Percentiles rank a stretch among this genome's conserved stretches.
These are phyloP conservation scores for Dreissena rostriformis DNA, from an alignment of 1,140 invertebrate genomes.

Conservation along the genomic window DNA sequence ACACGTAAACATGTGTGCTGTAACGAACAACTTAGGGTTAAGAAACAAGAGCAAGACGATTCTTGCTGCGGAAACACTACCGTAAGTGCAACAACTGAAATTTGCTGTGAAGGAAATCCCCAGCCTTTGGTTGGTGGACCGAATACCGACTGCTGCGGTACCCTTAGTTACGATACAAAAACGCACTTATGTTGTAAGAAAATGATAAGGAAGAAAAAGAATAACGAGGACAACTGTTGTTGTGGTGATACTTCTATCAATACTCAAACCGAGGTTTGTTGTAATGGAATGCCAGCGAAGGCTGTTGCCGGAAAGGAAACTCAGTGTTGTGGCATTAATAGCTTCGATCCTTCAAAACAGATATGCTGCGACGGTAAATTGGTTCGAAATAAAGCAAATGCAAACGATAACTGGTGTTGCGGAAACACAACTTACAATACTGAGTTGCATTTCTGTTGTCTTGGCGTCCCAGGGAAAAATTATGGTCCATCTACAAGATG, in stretches of 20 bases:
- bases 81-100: conserved; percentile 34
- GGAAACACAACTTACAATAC: conserved; percentile 50
- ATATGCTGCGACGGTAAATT: conserved; percentile 43
- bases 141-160: conserved; percentile 40
- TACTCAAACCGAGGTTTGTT: conserved; percentile 38
- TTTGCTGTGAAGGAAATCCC: conserved; percentile 52
- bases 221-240: conserved; percentile 44
- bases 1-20: conserved; percentile 21
- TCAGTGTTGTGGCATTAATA: conserved; percentile 20
- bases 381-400: conserved; percentile 28
- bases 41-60: conserved; percentile 31
- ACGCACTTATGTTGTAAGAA: conserved; percentile 46
- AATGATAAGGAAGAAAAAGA: conserved; percentile 34
- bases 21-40: conserved; percentile 24
- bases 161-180: conserved; percentile 34
- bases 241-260: conserved; percentile 51
- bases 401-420: conserved; percentile 52
- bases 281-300: conserved; percentile 32
- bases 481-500: conserved; percentile 39
- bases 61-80: conserved; percentile 51
- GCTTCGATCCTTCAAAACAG: conserved; percentile 41
- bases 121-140: conserved; percentile 40
- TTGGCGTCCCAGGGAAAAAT: conserved; percentile 21
- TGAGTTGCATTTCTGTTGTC: conserved; percentile 42
- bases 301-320: conserved; percentile 42